phyloP scores from a whole-genome alignment of 1,140 invertebrate genomes.

The Araneus ventricosus region DNA sequence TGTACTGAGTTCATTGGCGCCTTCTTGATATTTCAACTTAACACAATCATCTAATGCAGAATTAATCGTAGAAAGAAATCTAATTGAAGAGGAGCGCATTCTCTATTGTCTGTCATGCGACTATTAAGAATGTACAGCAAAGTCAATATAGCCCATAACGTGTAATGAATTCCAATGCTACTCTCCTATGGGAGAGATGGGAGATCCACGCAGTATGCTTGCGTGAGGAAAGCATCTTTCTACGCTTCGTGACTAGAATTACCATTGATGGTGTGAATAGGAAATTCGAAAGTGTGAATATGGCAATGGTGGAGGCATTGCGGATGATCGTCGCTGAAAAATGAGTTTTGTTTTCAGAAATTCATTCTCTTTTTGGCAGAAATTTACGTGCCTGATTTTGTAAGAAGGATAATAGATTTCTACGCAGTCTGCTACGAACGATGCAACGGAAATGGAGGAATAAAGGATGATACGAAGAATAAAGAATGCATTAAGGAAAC shows the following conservation, averaged over 20 bases:
- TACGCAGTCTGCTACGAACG: no score
- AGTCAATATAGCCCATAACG: neutral
- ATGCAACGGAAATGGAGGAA: no score
- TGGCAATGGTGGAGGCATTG: neutral
- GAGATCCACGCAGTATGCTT: neutral
- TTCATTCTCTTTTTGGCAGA: neutral
- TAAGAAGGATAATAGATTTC: no score
- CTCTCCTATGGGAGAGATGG: neutral
- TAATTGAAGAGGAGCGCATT: neutral
- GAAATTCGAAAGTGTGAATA: neutral
- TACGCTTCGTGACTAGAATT: slow-evolving; percentile 2
- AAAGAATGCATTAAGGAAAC: no score
- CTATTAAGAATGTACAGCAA: neutral
- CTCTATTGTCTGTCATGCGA: neutral
- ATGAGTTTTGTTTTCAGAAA: neutral
- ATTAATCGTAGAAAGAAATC: slow-evolving; percentile 6
- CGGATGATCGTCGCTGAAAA: neutral
- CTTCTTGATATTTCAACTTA: neutral
- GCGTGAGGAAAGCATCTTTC: neutral
- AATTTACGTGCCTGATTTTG: no score
- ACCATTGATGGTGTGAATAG: neutral
- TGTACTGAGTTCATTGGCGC: neutral
- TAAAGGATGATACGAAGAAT: no score
- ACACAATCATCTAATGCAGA: neutral
- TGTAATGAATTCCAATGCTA: neutral